Percentiles rank a stretch among this genome's conserved stretches.
Evolutionary conservation across 1,140 invertebrate genomes (phyloP).

Genomic region (Platyscapa corneri): DNA sequence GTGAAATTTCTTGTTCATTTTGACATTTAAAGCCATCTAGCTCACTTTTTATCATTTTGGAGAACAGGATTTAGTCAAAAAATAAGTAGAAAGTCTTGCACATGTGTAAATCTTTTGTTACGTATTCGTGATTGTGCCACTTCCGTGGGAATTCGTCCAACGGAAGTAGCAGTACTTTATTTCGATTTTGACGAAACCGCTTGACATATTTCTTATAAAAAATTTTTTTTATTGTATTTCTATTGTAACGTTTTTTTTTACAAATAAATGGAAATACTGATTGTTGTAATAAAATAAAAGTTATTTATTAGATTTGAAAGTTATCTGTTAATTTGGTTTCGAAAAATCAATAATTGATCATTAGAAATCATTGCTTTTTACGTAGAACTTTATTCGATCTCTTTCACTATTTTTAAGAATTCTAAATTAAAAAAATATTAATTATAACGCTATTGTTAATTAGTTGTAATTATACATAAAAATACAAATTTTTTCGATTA

Average conservation of each 20-base stretch:
- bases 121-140: slow-evolving; percentile 35
- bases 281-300: no score
- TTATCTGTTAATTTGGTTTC: no score
- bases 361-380: no score
- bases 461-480: no score
- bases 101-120: slow-evolving; percentile 62
- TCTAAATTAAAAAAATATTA: no score
- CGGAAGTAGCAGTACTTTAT: slow-evolving; percentile 38
- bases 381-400: no score
- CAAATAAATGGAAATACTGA: no score
- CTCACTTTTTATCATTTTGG: neutral
- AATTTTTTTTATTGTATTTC: neutral
- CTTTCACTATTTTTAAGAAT: no score
- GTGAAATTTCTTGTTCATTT: neutral
- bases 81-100: slow-evolving; percentile 36
- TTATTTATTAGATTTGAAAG: no score
- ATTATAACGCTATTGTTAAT: no score
- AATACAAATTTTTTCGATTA: no score
- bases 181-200: slow-evolving; percentile 34
- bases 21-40: neutral
- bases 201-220: neutral
- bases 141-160: slow-evolving; percentile 42
- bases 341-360: no score
- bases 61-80: neutral
- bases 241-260: neutral